Conservation (phyloP, 2,113 vertebrate species). For the Lanius ludovicianus region DNA sequence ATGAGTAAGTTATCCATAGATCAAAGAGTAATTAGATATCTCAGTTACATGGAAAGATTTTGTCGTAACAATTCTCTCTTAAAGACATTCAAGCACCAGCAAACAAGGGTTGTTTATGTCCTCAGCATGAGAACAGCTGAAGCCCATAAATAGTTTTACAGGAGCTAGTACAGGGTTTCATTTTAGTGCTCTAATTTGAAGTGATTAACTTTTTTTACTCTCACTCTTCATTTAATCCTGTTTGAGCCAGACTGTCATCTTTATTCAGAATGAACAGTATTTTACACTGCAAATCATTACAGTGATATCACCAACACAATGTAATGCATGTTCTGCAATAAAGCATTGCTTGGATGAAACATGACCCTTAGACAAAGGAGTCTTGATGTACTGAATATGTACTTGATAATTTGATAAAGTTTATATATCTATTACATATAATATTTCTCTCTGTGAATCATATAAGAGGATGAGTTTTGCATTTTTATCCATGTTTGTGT, state of each 20-base stretch:
- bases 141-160: background rate
- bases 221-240: background rate
- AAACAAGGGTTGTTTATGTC: background rate
- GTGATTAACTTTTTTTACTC: background rate
- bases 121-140: background rate
- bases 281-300: background rate
- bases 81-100: background rate
- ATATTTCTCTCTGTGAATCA: background rate
- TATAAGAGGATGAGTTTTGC: background rate
- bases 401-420: background rate
- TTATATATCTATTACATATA: background rate
- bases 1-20: background rate
- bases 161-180: background rate
- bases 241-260: background rate
- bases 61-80: background rate
- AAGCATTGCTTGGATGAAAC: background rate
- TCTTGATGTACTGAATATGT: background rate
- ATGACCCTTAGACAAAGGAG: background rate
- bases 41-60: background rate
- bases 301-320: background rate
- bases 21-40: background rate
- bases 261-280: background rate
- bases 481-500: background rate
- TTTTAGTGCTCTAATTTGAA: background rate
- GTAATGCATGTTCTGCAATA: background rate